These are phyloP conservation scores for Pseudomyrmex sp. DNA, from an alignment of 1,140 invertebrate species.

Conservation along the genomic window DNA sequence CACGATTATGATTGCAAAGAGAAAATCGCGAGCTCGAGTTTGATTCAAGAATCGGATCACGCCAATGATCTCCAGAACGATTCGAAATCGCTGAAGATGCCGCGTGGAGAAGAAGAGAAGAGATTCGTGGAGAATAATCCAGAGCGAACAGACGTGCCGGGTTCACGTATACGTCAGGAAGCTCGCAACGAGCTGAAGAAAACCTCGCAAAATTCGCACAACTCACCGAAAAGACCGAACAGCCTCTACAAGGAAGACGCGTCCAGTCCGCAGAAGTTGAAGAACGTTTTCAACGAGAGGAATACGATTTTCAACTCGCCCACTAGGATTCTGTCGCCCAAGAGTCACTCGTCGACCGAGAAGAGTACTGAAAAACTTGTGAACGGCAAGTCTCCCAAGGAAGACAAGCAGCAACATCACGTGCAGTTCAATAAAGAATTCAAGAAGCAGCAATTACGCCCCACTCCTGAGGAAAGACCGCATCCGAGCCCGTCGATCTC, in stretches of 20 bases:
- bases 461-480: constrained; percentile 80
- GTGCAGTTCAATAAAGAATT: constrained; percentile 87
- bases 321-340: constrained; percentile 71
- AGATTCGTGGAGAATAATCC: constrained; percentile 45
- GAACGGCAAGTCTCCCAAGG: constrained; percentile 76
- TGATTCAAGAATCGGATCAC: constrained; percentile 21
- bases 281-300: constrained; percentile 67
- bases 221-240: constrained; percentile 68
- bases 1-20: not conserved
- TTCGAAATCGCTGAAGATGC: constrained; percentile 6
- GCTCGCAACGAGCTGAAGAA: constrained; percentile 74
- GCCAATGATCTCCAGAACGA: not conserved
- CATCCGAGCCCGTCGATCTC: constrained; percentile 83
- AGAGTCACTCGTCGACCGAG: constrained; percentile 56
- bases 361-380: constrained; percentile 76
- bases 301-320: constrained; percentile 62
- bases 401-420: constrained; percentile 85
- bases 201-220: constrained; percentile 53
- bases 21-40: constrained; percentile 46
- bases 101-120: constrained; percentile 33
- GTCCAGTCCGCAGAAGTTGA: constrained; percentile 66
- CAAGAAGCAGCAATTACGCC: constrained; percentile 75
- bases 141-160: constrained; percentile 59
- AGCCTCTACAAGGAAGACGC: constrained; percentile 73
- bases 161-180: constrained; percentile 73